Percentiles rank a stretch among this genome's conserved stretches.
Conservation (phyloP, 2,888 invertebrate genomes). For the Sthenelais limicola region DNA sequence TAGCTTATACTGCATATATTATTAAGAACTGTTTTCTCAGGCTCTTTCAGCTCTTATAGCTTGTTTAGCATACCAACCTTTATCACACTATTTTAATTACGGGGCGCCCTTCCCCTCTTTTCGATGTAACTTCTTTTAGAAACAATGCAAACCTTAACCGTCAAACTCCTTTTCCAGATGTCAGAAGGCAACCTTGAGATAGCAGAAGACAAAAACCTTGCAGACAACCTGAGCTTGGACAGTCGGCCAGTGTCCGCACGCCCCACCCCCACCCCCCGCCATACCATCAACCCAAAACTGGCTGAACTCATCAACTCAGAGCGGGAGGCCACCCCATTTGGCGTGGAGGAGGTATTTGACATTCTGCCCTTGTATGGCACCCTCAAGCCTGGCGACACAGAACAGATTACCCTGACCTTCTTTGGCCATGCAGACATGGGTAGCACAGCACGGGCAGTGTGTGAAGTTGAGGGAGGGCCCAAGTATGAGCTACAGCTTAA, state of each 20-base stretch:
- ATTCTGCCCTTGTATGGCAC: constrained; percentile 71
- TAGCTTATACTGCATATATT: too few relatives aligned
- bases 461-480: constrained; percentile 72
- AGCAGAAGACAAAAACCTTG: constrained; percentile 31
- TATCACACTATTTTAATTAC: too few relatives aligned
- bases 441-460: constrained; percentile 69
- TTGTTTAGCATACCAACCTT: too few relatives aligned
- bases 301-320: constrained; percentile 54
- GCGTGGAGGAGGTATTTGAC: constrained; percentile 71
- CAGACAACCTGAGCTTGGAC: constrained; percentile 33
- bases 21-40: too few relatives aligned
- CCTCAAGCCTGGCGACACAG: constrained; percentile 70
- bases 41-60: too few relatives aligned
- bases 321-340: constrained; percentile 56
- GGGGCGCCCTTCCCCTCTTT: too few relatives aligned
- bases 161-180: neutral
- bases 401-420: constrained; percentile 72
- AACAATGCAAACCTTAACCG: neutral
- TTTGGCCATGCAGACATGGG: constrained; percentile 72
- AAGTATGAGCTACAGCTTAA: constrained; percentile 68
- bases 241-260: constrained; percentile 18
- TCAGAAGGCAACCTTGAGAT: constrained; percentile 13
- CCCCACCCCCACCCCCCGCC: constrained; percentile 32
- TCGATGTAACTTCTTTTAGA: neutral
- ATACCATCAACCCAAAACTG: constrained; percentile 53